Evolutionary conservation across 2,797 vertebrate genomes (phyloP).

Genomic region (Acomys russatus): DNA sequence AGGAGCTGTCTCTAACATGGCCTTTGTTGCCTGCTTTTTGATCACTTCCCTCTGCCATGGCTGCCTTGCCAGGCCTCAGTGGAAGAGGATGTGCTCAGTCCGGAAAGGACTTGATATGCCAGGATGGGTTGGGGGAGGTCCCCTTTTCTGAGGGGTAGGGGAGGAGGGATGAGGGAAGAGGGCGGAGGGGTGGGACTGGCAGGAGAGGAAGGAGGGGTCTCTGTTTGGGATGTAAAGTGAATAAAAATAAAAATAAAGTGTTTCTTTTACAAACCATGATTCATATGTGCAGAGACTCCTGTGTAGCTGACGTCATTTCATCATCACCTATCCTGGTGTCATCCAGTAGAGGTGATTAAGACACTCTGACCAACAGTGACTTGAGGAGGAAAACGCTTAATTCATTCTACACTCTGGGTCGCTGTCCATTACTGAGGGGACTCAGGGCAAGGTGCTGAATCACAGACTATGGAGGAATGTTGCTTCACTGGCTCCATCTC

Average conservation of each 20-base stretch:
- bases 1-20: too few species aligned
- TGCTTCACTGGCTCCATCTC: neutral
- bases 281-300: neutral
- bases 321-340: neutral
- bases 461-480: neutral
- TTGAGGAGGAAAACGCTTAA: neutral
- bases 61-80: too few species aligned
- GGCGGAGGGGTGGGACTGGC: too few species aligned
- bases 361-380: neutral
- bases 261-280: neutral
- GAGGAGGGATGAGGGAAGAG: too few species aligned
- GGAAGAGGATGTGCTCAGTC: too few species aligned
- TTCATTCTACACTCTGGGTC: neutral
- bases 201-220: too few species aligned
- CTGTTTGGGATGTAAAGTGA: too few species aligned
- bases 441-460: neutral
- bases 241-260: neutral
- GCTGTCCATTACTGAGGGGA: neutral
- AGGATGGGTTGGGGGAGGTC: too few species aligned
- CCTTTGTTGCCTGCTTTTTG: too few species aligned
- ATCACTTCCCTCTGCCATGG: too few species aligned
- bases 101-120: too few species aligned
- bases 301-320: neutral
- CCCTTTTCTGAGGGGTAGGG: too few species aligned
- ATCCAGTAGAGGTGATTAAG: neutral